Conservation (phyloP, 1,140 invertebrate genomes). For the Sycophaga agraensis region DNA sequence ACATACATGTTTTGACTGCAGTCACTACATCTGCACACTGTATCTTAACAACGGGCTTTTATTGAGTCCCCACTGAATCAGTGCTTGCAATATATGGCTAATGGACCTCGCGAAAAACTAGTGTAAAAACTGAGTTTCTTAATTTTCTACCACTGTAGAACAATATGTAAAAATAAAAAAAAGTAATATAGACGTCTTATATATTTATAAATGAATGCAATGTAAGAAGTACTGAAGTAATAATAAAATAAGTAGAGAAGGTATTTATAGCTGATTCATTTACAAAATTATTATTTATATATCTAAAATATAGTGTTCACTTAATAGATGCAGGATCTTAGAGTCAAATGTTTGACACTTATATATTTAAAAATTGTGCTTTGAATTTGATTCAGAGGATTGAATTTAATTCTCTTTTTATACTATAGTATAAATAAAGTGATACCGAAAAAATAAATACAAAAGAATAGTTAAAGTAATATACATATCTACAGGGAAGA, state of each 20-base stretch:
- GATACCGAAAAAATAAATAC: conserved; percentile 16
- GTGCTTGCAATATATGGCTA: too few species aligned
- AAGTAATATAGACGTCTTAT: too few species aligned
- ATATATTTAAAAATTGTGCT: background rate
- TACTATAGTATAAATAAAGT: background rate
- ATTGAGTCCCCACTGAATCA: too few species aligned
- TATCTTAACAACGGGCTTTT: too few species aligned
- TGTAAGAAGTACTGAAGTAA: background rate
- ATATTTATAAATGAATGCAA: conserved; percentile 26
- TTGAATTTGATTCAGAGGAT: background rate
- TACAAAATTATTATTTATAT: conserved; percentile 25
- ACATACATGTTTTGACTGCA: too few species aligned
- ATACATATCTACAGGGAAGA: conserved; percentile 8
- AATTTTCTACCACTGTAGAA: too few species aligned
- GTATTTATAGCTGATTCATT: conserved; percentile 5
- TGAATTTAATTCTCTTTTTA: background rate
- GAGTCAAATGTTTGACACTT: background rate
- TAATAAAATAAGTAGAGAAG: conserved; percentile 2
- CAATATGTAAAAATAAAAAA: too few species aligned
- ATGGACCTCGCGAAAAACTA: too few species aligned
- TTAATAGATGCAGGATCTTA: background rate
- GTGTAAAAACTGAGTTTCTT: too few species aligned
- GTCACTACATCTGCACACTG: too few species aligned
- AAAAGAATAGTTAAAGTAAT: too few species aligned
- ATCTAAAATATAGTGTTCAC: conserved; percentile 32